Evolutionary conservation across 1,140 invertebrate genomes (phyloP).

Genomic region (Caenorhabditis latens): DNA sequence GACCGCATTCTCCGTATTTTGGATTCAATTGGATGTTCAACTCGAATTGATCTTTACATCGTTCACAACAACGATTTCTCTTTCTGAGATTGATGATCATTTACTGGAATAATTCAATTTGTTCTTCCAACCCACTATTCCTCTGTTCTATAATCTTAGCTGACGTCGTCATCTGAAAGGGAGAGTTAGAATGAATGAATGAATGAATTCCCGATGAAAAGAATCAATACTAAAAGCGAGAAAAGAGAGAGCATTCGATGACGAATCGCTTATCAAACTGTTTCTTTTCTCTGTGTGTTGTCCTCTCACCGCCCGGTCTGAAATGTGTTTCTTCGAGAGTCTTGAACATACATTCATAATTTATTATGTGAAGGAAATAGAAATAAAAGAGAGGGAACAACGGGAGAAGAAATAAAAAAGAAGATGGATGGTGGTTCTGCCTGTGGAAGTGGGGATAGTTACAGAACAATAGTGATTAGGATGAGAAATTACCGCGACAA

Average conservation of each 20-base stretch:
- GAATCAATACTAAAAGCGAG: slow-evolving; percentile 29
- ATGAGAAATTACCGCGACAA: too few species aligned
- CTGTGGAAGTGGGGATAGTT: too few species aligned
- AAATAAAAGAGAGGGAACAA: background rate
- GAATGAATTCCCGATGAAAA: background rate
- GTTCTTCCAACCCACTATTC: slow-evolving; percentile 4
- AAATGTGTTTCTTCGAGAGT: slow-evolving; percentile 10
- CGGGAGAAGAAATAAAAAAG: background rate
- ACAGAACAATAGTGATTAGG: too few species aligned
- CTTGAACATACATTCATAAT: slow-evolving; percentile 15
- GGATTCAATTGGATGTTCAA: slow-evolving; percentile 43
- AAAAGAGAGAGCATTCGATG: slow-evolving; percentile 11
- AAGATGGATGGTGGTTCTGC: background rate
- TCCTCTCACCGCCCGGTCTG: slow-evolving; percentile 17
- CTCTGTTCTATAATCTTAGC: slow-evolving; percentile 17
- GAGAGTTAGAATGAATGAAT: background rate
- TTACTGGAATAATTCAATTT: background rate
- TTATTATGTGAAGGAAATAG: background rate
- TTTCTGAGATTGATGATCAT: background rate
- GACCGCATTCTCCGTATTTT: slow-evolving; percentile 20
- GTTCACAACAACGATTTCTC: slow-evolving; percentile 21
- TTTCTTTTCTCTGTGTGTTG: slow-evolving; percentile 42
- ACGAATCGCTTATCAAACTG: slow-evolving; percentile 56
- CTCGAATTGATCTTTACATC: slow-evolving; percentile 22
- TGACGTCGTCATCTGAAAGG: background rate